Conservation (phyloP, 1,140 invertebrate species). For the Meteorus sp. region DNA sequence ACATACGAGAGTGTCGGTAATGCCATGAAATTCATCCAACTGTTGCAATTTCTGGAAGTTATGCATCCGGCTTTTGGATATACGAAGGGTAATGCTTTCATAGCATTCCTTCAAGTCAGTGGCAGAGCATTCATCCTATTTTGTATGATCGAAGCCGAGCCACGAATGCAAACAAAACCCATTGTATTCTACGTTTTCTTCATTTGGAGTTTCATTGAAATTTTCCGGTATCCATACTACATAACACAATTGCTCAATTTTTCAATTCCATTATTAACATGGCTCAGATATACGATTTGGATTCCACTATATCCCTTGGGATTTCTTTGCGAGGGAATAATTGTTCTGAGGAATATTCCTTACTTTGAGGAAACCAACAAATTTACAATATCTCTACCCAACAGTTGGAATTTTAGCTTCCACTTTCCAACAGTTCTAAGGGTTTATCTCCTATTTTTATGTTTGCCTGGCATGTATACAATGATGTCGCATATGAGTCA, state of each 20-base stretch:
- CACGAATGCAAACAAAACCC: slow-evolving; percentile 82
- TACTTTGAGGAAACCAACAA: slow-evolving; percentile 84
- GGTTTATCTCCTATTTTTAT: slow-evolving; percentile 75
- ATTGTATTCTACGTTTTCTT: slow-evolving; percentile 86
- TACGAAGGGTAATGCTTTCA: slow-evolving; percentile 71
- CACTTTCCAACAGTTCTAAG: slow-evolving; percentile 80
- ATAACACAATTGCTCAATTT: slow-evolving; percentile 77
- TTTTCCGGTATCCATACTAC: slow-evolving; percentile 91
- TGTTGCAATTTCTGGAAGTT: slow-evolving; percentile 84
- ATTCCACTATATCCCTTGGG: slow-evolving; percentile 90
- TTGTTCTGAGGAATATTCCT: slow-evolving; percentile 80
- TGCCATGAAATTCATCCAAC: slow-evolving; percentile 80
- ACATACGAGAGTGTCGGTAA: slow-evolving; percentile 78
- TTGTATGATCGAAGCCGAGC: slow-evolving; percentile 80
- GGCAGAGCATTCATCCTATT: slow-evolving; percentile 83
- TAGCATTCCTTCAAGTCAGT: slow-evolving; percentile 71
- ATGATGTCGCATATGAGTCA: slow-evolving; percentile 82
- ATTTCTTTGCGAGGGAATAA: slow-evolving; percentile 82
- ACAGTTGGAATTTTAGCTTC: slow-evolving; percentile 84
- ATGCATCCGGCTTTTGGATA: slow-evolving; percentile 88
- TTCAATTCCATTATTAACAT: slow-evolving; percentile 79
- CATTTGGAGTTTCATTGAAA: slow-evolving; percentile 79
- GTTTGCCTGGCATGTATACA: slow-evolving; percentile 73
- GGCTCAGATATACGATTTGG: slow-evolving; percentile 92
- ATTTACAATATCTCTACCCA: slow-evolving; percentile 79